phyloP scores from a whole-genome alignment of 2,113 vertebrate genomes.

The Collichthys lucidus region DNA sequence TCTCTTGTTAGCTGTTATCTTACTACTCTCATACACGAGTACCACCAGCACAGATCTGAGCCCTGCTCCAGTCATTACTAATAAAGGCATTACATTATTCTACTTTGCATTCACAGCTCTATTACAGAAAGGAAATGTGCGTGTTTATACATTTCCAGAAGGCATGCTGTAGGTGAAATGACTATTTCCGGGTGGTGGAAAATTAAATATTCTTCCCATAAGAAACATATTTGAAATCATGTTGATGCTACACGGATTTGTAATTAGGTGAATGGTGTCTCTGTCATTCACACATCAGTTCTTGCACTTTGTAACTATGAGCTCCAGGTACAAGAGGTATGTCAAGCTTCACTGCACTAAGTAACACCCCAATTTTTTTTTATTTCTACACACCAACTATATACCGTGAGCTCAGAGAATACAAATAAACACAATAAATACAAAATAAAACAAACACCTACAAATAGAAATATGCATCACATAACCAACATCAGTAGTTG shows the following conservation, averaged over 20 bases:
- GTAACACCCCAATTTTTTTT: too few species aligned
- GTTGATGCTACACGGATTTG: too few species aligned
- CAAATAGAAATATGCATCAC: too few species aligned
- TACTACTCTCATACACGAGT: constrained; percentile 17
- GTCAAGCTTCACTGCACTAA: too few species aligned
- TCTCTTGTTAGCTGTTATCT: constrained; percentile 21
- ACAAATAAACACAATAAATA: too few species aligned
- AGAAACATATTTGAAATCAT: too few species aligned
- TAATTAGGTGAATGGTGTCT: too few species aligned
- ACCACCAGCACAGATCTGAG: constrained; percentile 21
- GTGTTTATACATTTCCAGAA: background rate
- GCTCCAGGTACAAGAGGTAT: too few species aligned
- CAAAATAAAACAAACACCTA: background rate
- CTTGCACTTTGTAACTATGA: too few species aligned
- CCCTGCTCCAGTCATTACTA: background rate
- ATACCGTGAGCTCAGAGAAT: too few species aligned
- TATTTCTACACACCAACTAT: background rate
- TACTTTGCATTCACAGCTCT: constrained; percentile 33
- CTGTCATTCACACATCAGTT: too few species aligned
- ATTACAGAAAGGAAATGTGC: background rate
- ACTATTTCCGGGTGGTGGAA: background rate
- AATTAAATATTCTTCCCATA: too few species aligned
- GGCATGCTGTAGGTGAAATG: background rate
- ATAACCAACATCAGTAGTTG: background rate
- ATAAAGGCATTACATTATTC: constrained; percentile 40